A percentile compares a stretch with the other conserved stretches of the same genome.
phyloP scores from a whole-genome alignment of 2,888 invertebrate species.

The Chloroclystis v-ata region DNA sequence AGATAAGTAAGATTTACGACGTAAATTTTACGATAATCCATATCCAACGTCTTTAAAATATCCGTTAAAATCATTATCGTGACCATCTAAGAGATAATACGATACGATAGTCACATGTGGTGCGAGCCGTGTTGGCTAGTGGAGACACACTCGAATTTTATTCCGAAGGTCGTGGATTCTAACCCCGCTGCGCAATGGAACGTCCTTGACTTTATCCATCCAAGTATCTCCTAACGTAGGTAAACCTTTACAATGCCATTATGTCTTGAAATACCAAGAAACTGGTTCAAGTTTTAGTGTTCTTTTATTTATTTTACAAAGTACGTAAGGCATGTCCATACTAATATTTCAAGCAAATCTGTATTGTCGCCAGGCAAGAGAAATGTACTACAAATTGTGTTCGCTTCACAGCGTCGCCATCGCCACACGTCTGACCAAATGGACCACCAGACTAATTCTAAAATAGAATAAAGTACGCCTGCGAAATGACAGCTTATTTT shows the following conservation, averaged over 20 bases:
- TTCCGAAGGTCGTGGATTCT: no score
- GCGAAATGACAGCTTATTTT: slow-evolving; percentile 13
- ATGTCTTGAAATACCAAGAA: not conserved
- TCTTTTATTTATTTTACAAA: not conserved
- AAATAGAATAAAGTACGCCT: slow-evolving; percentile 27
- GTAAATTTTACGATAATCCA: no score
- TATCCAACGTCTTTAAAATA: no score
- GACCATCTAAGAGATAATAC: no score
- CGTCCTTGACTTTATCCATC: not conserved
- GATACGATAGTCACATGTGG: no score
- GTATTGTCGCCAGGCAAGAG: slow-evolving; percentile 56
- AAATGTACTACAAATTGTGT: slow-evolving; percentile 68
- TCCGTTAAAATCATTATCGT: no score
- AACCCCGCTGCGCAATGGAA: no score
- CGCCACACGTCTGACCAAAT: slow-evolving; percentile 31
- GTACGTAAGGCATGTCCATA: slow-evolving; percentile 37
- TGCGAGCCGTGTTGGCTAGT: no score
- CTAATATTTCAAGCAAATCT: slow-evolving; percentile 50
- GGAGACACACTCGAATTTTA: no score
- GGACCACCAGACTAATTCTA: slow-evolving; percentile 30
- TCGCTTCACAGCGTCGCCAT: slow-evolving; percentile 50
- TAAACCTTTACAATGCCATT: not conserved
- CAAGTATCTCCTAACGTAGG: not conserved
- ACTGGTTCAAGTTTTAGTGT: not conserved
- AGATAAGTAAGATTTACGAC: no score